Base-by-base conservation (phyloP, 1,140 invertebrate genomes). In the Euwallacea fornicatus region DNA sequence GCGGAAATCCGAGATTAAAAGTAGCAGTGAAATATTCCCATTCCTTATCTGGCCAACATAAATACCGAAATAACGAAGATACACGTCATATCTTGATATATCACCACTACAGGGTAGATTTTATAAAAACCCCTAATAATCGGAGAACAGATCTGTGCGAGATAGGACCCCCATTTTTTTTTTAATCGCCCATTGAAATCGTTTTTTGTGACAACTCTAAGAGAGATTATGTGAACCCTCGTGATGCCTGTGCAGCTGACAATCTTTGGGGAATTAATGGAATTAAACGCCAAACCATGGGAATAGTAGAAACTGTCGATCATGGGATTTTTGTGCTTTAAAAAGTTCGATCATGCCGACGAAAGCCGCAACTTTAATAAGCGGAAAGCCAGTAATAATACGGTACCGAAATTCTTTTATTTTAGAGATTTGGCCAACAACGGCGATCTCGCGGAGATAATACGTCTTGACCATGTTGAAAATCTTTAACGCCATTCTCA, bases 401-500 rank as follows among this genome's bases (percentile, higher is more conserved):
- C 64, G 64, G 64, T 66, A 58, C 64, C 64, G 42, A 68, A 59
- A 68, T 68, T 60, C 55, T 60, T 56, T 60, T 60, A 50, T 68
- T 68, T 60, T 50, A 41, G 44, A 68, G 58, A 68, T 68, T 68
- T 60, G 16, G 56, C 56, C 9, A 68, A 68, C 56, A 41, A 53
- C 66, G 21, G 66, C 66, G 66, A 68, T 68, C 66, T 68, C 66
- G 42, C 21, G 33, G 43, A 68, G 66, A 60, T 68, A 60, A 60
- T 68, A 68, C 44, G 42, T 68, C 58, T 59, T 42, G 66, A 68
- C 66, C 66, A 68, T 68, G 66, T 61, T 68, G 66, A 60, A 68
- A 68, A 68, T 68, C 66, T 68, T 68, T 68, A 68, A 68, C 66
- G 66, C 66, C 66, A 68, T 68, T 68, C 66, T 56, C 53, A 42